These are phyloP conservation scores for Opisthocomus hoazin DNA, from an alignment of 2,113 vertebrate genomes.

Conservation along the genomic window DNA sequence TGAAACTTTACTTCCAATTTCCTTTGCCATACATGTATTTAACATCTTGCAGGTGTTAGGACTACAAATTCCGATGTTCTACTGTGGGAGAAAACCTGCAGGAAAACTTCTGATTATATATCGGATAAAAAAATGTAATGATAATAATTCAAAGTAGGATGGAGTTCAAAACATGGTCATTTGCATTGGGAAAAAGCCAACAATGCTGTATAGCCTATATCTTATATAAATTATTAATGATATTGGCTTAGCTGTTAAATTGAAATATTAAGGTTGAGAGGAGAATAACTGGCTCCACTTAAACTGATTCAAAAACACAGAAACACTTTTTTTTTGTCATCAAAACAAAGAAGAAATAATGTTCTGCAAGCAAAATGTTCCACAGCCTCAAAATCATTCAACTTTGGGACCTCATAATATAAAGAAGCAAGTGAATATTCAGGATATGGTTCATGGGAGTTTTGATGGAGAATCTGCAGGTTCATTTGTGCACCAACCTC, in stretches of 20 bases:
- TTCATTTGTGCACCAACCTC: neutral
- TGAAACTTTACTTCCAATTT: neutral
- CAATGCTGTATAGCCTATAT: neutral
- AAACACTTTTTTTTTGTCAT: neutral
- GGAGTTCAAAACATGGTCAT: neutral
- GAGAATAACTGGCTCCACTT: neutral
- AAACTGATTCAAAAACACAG: neutral
- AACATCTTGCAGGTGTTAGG: neutral
- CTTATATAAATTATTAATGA: neutral
- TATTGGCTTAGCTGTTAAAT: neutral
- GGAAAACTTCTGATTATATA: neutral
- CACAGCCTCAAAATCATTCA: neutral
- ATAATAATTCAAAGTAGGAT: neutral
- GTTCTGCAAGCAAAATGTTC: neutral
- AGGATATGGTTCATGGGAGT: neutral
- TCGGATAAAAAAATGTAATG: neutral
- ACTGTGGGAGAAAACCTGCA: neutral
- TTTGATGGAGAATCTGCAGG: neutral
- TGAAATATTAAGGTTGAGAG: neutral
- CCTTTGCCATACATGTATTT: neutral
- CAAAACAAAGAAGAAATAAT: neutral
- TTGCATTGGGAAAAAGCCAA: neutral
- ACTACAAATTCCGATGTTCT: neutral
- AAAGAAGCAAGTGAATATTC: neutral
- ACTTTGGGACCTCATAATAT: neutral